Percentiles rank a stretch among this genome's conserved stretches.
phyloP scores from a whole-genome alignment of 2,797 vertebrate genomes.

The Ceryle rudis region DNA sequence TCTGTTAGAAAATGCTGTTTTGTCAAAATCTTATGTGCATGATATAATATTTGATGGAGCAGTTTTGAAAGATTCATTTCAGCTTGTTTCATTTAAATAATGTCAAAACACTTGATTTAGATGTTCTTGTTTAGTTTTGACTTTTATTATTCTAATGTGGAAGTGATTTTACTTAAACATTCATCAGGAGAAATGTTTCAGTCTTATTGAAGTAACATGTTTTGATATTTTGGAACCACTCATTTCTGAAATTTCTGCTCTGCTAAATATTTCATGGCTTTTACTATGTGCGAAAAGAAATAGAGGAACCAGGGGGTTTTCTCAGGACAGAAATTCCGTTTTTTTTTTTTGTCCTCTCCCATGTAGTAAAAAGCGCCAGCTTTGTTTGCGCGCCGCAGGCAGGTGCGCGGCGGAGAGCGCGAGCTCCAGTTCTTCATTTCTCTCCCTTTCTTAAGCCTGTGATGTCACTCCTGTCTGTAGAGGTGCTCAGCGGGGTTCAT shows the following conservation, averaged over 20 bases:
- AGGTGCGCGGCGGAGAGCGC: rapidly evolving
- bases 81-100: conserved; percentile 23
- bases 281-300: neutral
- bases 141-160: conserved; percentile 25
- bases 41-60: conserved; percentile 44
- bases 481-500: rapidly evolving
- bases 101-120: conserved; percentile 62
- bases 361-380: rapidly evolving
- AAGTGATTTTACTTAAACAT: conserved; percentile 20
- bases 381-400: neutral
- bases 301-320: neutral
- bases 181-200: conserved; percentile 19
- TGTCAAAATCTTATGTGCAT: neutral
- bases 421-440: neutral
- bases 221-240: conserved; percentile 27
- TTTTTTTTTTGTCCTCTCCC: neutral
- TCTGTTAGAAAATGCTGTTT: neutral
- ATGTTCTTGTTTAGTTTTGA: conserved; percentile 59
- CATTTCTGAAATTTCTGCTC: neutral
- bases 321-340: neutral
- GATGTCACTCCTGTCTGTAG: neutral
- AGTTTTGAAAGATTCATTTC: conserved; percentile 23
- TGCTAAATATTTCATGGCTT: neutral
- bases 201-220: neutral
- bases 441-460: neutral